A percentile compares a stretch with the other conserved stretches of the same genome.
These are phyloP conservation scores for Bos indicus DNA, from an alignment of 2,113 vertebrate species.

Conservation along the genomic window DNA sequence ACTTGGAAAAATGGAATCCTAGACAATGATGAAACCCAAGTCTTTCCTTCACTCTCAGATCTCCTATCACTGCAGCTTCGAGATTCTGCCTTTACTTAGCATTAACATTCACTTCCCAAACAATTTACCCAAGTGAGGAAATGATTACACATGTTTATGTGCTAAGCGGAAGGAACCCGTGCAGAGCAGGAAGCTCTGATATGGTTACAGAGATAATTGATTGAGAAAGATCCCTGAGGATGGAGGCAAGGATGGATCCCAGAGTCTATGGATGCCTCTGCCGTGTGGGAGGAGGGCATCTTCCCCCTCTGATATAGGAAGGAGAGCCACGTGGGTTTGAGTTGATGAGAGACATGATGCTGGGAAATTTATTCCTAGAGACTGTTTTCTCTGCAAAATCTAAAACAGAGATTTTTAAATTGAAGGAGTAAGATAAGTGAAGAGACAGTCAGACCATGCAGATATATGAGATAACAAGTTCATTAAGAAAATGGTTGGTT, in stretches of 20 bases:
- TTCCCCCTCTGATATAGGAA: not conserved
- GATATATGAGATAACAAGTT: not conserved
- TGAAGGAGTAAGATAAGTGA: not conserved
- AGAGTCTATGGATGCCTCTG: not conserved
- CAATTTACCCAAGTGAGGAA: constrained; percentile 55
- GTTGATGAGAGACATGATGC: not conserved
- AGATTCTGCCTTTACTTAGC: not conserved
- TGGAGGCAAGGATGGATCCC: constrained; percentile 41
- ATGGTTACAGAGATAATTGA: constrained; percentile 15
- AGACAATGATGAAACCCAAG: constrained; percentile 39
- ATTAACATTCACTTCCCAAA: constrained; percentile 43
- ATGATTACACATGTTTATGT: constrained; percentile 57
- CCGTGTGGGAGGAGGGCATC: not conserved
- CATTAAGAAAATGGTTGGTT: not conserved
- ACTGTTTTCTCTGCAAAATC: not conserved
- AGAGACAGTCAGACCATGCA: not conserved
- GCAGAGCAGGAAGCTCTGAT: not conserved
- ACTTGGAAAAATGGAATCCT: constrained; percentile 38
- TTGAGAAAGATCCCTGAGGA: not conserved
- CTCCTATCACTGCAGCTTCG: not conserved
- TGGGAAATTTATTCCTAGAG: not conserved
- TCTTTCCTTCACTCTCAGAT: constrained; percentile 7
- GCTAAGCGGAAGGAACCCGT: not conserved
- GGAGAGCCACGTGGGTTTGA: not conserved
- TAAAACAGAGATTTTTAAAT: constrained; percentile 8